phyloP scores from a whole-genome alignment of 1,140 invertebrate species.

The Meloidogyne chitwoodi region DNA sequence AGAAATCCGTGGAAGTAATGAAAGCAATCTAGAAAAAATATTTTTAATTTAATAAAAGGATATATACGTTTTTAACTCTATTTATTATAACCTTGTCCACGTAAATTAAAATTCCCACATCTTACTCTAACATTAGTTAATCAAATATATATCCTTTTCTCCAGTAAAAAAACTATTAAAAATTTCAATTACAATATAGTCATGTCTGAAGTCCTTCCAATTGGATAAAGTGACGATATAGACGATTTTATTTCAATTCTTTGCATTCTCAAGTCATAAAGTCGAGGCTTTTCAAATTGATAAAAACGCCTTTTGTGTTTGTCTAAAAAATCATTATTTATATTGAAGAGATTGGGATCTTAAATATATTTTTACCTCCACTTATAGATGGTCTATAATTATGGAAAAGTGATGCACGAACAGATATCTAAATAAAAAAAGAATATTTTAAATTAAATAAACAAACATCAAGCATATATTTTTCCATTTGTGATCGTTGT shows the following conservation, averaged over 20 bases:
- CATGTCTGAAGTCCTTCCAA: conserved; percentile 7
- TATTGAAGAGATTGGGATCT: not conserved
- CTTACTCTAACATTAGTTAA: too few relatives aligned
- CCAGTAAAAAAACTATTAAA: not conserved
- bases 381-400: conserved; percentile 17
- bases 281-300: conserved; percentile 10
- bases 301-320: conserved; percentile 2
- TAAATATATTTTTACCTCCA: not conserved
- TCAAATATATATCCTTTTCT: too few relatives aligned
- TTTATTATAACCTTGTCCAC: too few relatives aligned
- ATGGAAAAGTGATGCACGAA: conserved; percentile 23
- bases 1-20: conserved; percentile 5
- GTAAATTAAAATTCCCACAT: too few relatives aligned
- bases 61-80: too few relatives aligned
- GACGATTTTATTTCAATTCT: not conserved
- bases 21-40: not conserved
- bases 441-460: not conserved
- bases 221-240: not conserved
- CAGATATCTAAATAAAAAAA: conserved; percentile 21
- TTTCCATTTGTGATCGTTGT: conserved; percentile 14
- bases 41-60: too few relatives aligned
- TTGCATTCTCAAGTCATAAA: conserved; percentile 1
- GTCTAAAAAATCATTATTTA: not conserved
- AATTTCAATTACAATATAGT: not conserved
- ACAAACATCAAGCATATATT: conserved; percentile 27